Base-by-base conservation (phyloP, 2,888 invertebrate species). In the Oscheius sp. region DNA sequence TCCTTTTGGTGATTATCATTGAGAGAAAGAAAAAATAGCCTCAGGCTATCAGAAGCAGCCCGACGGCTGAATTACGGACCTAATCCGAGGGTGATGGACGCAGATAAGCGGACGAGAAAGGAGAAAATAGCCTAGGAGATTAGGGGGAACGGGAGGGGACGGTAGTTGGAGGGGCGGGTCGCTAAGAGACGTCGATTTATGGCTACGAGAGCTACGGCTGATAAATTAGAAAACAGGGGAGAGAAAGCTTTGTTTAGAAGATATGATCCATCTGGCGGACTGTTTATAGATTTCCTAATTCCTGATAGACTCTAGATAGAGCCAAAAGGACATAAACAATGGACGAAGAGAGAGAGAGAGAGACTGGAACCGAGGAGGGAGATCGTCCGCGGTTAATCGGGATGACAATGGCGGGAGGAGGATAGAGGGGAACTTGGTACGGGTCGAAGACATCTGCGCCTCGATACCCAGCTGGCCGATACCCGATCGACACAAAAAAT, bases 251-350 rank as follows among this genome's bases (percentile, higher is more conserved):
- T n/a, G n/a, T n/a, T n/a, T n/a, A n/a, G n/a, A n/a, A n/a, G n/a
- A n/a, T n/a, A n/a, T n/a, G n/a, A n/a, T 14, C n/a, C 41, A 20
- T 14, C n/a, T 30, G 28, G 30, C 32, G 12, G 51, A 51, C 32
- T 54, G 54, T 54, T 54, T 54, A 54, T 54, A 22, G 54, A 32
- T 14, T 17, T 12, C 9, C 54, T 54, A 54, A 54, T 54, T 36
- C 54, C 33, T 54, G 54, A 54, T 54, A 54, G 54, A 32, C 54
- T 32, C 33, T 33, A 36, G 36, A 33, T 33, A n/a, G 47, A 47
- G 33, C 54, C 54, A 32, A n/a, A 28, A 54, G 32, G 54, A 5
- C 54, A 54, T 54, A 54, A 54, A 54, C 54, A 54, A 28, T 33
- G 32, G 33, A 22, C 3, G 32, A 9, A n/a, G n/a, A n/a, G n/a